phyloP scores from a whole-genome alignment of 2,888 invertebrate species.

The Cryptus viduatorius region DNA sequence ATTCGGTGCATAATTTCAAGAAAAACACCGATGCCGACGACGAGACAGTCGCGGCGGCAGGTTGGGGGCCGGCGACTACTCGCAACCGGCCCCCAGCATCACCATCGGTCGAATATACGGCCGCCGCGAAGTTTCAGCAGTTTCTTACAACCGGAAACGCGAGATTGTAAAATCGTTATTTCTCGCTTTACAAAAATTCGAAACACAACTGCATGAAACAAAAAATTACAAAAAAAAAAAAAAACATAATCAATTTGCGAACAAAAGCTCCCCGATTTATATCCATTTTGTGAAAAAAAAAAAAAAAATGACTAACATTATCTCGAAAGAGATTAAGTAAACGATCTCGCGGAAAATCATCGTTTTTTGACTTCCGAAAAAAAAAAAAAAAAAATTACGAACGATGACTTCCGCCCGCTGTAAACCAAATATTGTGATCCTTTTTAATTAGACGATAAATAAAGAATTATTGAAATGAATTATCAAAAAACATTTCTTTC shows the following conservation, averaged over 20 bases:
- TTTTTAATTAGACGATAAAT: conserved; percentile 19
- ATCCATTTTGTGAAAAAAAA: background rate
- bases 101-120: conserved; percentile 53
- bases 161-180: conserved; percentile 36
- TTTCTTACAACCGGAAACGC: conserved; percentile 52
- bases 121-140: conserved; percentile 62
- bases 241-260: background rate
- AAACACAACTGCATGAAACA: background rate
- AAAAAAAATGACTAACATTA: background rate
- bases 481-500: background rate
- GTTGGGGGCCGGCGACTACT: conserved; percentile 70
- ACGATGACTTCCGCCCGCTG: background rate
- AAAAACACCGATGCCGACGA: conserved; percentile 89
- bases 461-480: conserved; percentile 26
- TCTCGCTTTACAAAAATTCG: conserved; percentile 6
- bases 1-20: conserved; percentile 95
- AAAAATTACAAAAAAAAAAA: background rate
- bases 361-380: background rate
- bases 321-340: conserved; percentile 12
- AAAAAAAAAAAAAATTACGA: background rate
- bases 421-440: conserved; percentile 46
- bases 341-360: conserved; percentile 3
- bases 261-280: background rate
- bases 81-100: conserved; percentile 65
- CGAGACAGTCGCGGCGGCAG: conserved; percentile 83